Evolutionary conservation across 2,888 invertebrate genomes (phyloP).

Genomic region (Acrobasis consociella): DNA sequence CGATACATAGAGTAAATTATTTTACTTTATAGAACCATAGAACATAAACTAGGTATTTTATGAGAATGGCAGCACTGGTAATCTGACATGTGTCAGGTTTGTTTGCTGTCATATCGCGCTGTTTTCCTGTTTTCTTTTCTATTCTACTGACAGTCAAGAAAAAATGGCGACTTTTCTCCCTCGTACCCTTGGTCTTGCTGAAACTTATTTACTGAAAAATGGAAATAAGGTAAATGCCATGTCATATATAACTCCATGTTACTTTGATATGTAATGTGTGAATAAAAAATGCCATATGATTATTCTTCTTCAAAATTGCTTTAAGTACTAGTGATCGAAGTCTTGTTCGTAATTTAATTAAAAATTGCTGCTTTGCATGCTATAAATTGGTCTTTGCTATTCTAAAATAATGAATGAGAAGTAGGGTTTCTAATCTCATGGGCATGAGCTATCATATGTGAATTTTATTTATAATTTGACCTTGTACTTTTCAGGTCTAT

Average conservation of each 20-base stretch:
- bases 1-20: too few species aligned
- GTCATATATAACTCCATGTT: not conserved
- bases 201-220: conserved; percentile 86
- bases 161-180: conserved; percentile 92
- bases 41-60: too few species aligned
- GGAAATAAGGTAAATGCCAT: conserved; percentile 85
- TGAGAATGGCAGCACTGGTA: too few species aligned
- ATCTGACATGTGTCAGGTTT: too few species aligned
- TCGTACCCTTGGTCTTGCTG: conserved; percentile 87
- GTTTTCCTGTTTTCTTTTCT: too few species aligned
- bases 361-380: not conserved
- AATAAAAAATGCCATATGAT: too few species aligned
- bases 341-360: conserved; percentile 1
- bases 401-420: not conserved
- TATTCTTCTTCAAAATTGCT: too few species aligned
- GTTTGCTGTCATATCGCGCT: too few species aligned
- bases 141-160: conserved; percentile 38
- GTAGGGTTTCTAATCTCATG: conserved; percentile 1
- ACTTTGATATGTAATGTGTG: not conserved
- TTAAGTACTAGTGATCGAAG: not conserved
- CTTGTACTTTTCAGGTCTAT: conserved; percentile 65
- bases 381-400: conserved; percentile 3
- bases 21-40: too few species aligned
- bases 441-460: conserved; percentile 37
- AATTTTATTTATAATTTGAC: conserved; percentile 71